Percentiles rank a stretch among this genome's conserved stretches.
Conservation (phyloP, 2,888 invertebrate species). For the Poecilobothrus nobilitatus region DNA sequence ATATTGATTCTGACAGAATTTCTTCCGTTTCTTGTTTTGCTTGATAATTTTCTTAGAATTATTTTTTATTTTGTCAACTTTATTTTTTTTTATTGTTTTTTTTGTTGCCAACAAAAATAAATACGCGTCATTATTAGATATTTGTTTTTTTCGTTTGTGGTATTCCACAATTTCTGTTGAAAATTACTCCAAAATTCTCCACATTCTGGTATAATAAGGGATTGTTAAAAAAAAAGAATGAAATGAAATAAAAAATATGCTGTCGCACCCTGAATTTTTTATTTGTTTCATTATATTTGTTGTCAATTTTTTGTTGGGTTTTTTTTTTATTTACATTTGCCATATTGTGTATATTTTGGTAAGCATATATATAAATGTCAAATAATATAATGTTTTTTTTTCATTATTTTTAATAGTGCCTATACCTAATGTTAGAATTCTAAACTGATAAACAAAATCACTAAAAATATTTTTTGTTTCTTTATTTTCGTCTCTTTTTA, state of each 20-base stretch:
- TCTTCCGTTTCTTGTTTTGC: not conserved
- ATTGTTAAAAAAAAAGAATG: not conserved
- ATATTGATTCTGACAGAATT: not conserved
- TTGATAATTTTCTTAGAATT: not conserved
- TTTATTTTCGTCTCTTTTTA: no score
- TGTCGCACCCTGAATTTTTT: constrained; percentile 6
- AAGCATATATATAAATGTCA: no score
- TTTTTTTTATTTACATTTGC: no score
- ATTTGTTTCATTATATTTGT: not conserved
- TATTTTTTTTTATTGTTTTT: not conserved
- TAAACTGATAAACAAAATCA: no score
- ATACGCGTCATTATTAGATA: constrained; percentile 1
- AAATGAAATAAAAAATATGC: not conserved
- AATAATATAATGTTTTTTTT: no score
- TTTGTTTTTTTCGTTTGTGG: not conserved
- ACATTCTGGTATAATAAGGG: not conserved
- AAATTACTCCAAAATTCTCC: not conserved
- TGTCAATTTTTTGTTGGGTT: no score
- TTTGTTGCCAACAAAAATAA: not conserved
- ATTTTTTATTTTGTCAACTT: not conserved
- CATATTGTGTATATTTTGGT: no score
- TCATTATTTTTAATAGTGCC: no score
- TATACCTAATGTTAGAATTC: no score
- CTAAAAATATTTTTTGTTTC: no score
- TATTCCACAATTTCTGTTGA: not conserved